These are phyloP conservation scores for Molossus alvarezi DNA, from an alignment of 2,797 vertebrate genomes.

Conservation along the genomic window DNA sequence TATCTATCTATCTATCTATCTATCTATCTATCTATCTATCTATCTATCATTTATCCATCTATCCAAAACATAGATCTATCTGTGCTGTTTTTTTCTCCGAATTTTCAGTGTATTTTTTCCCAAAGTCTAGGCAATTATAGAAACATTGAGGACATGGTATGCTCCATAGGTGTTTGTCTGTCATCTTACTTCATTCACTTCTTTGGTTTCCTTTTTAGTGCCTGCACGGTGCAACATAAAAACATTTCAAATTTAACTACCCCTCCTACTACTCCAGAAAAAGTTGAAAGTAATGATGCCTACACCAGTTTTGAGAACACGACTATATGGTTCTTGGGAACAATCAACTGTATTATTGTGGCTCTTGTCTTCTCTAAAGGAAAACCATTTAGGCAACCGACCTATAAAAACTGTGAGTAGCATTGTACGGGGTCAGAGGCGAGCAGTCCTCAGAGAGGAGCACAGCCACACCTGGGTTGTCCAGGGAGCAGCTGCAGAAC, in stretches of 20 bases:
- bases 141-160: not conserved
- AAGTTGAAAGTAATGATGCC: slow-evolving; percentile 60
- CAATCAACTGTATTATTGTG: slow-evolving; percentile 90
- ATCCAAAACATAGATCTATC: not conserved
- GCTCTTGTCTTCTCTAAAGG: slow-evolving; percentile 92
- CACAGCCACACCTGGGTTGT: not conserved
- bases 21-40: not conserved
- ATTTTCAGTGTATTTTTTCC: slow-evolving; percentile 31
- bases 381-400: slow-evolving; percentile 91
- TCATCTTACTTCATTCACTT: not conserved
- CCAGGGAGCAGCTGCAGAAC: not conserved
- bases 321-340: slow-evolving; percentile 91
- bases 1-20: not conserved
- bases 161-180: not conserved
- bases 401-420: slow-evolving; percentile 92
- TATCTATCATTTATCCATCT: not conserved
- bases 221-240: slow-evolving; percentile 82
- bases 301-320: slow-evolving; percentile 91
- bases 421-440: not conserved
- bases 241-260: not conserved
- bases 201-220: slow-evolving; percentile 84
- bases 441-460: not conserved
- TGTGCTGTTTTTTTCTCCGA: not conserved
- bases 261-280: not conserved
- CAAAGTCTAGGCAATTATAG: not conserved